phyloP scores from a whole-genome alignment of 2,113 vertebrate species.

The Menidia beryllina region DNA sequence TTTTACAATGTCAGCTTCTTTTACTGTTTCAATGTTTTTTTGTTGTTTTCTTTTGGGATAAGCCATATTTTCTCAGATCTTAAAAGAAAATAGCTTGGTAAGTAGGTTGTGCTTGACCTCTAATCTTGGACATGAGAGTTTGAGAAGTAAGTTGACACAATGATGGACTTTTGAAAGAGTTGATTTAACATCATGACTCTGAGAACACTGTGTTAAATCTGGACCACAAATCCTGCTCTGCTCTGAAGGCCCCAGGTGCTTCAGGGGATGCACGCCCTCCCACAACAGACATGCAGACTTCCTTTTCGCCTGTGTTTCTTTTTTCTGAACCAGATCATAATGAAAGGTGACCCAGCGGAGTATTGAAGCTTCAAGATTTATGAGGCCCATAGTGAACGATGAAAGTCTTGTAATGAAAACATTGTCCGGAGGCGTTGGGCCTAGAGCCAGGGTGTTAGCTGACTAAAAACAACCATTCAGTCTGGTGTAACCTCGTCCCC shows the following conservation, averaged over 20 bases:
- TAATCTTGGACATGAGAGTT: not conserved
- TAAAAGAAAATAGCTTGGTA: not conserved
- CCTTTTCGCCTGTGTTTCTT: conserved; percentile 26
- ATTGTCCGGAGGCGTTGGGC: conserved; percentile 59
- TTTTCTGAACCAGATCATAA: conserved; percentile 51
- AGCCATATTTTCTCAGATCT: not conserved
- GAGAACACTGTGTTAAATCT: too few species aligned
- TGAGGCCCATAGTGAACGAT: conserved; percentile 36
- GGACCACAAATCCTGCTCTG: not conserved
- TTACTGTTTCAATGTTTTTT: too few species aligned
- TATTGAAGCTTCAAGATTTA: conserved; percentile 68
- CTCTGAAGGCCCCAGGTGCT: conserved; percentile 21
- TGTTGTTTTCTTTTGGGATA: too few species aligned
- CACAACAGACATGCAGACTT: conserved; percentile 42
- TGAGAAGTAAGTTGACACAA: not conserved
- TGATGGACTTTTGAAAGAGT: not conserved
- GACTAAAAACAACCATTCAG: conserved; percentile 59
- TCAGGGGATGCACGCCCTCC: conserved; percentile 33
- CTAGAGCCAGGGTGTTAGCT: conserved; percentile 66
- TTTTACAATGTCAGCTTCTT: not conserved
- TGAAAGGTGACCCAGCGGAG: conserved; percentile 55
- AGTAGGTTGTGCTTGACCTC: not conserved
- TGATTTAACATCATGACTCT: not conserved
- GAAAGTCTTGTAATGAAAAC: conserved; percentile 60
- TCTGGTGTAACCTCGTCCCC: conserved; percentile 43